These are phyloP conservation scores for Acanthosepion lycidas DNA, from an alignment of 2,888 invertebrate genomes.

Conservation along the genomic window DNA sequence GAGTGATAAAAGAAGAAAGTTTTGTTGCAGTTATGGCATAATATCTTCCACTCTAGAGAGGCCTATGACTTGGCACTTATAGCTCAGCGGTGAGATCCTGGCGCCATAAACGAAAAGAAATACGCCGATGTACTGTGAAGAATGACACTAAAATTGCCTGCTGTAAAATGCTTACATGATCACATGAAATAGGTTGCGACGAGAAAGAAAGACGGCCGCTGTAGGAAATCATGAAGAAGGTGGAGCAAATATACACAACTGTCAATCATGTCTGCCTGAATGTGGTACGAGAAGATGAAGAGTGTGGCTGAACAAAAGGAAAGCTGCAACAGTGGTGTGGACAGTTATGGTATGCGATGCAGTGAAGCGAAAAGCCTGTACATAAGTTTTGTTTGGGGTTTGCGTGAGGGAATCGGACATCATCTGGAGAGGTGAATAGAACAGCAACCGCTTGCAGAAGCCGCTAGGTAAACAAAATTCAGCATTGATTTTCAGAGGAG, in stretches of 20 bases:
- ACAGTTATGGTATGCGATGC: not conserved
- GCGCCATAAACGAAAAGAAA: not conserved
- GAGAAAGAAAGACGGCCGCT: not conserved
- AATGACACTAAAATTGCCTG: conserved; percentile 33
- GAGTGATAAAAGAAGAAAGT: not conserved
- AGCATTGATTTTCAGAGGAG: not conserved
- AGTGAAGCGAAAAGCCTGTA: not conserved
- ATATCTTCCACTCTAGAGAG: not conserved
- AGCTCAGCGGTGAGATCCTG: not conserved
- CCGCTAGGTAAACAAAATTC: not conserved
- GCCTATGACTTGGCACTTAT: not conserved
- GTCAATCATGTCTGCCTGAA: not conserved
- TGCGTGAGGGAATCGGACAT: not conserved
- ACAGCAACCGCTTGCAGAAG: not conserved
- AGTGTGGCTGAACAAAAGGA: not conserved
- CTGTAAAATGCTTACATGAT: conserved; percentile 33
- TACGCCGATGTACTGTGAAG: not conserved
- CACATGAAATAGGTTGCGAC: not conserved
- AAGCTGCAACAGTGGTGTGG: not conserved
- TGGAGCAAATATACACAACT: not conserved
- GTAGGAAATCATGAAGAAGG: not conserved
- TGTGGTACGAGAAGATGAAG: not conserved
- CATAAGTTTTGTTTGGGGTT: not conserved
- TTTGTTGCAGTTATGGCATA: not conserved
- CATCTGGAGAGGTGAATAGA: not conserved